These are phyloP conservation scores for Entomyzon cyanotis DNA, from an alignment of 2,113 vertebrate species.

Conservation along the genomic window DNA sequence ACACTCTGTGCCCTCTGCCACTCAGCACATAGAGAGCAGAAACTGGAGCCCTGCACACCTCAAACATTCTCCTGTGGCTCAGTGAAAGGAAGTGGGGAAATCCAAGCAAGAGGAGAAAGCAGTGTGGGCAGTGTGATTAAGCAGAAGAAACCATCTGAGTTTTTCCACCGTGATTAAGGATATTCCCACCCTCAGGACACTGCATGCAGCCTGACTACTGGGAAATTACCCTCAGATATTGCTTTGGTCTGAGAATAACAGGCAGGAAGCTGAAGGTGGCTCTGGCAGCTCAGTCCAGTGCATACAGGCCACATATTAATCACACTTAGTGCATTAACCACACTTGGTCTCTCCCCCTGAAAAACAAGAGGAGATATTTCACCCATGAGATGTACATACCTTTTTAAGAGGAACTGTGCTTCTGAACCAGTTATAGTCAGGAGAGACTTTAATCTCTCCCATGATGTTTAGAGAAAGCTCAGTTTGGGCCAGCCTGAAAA, in stretches of 20 bases:
- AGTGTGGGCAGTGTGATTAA: not conserved
- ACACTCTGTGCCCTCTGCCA: not conserved
- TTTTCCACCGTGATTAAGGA: not conserved
- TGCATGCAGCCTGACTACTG: accelerated
- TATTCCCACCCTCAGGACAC: not conserved
- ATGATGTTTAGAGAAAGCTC: slow-evolving; percentile 74
- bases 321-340: not conserved
- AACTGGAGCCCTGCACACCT: not conserved
- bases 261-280: not conserved
- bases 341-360: no score
- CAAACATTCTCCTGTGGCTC: not conserved
- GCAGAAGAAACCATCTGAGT: not conserved
- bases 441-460: slow-evolving; percentile 98
- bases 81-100: not conserved
- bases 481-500: slow-evolving; percentile 58
- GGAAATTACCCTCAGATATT: not conserved
- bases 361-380: not conserved
- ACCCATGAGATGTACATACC: slow-evolving; percentile 74
- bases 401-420: slow-evolving; percentile 96
- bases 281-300: not conserved
- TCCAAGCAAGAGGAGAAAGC: not conserved
- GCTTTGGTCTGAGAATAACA: not conserved
- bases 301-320: not conserved
- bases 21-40: accelerated
- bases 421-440: slow-evolving; percentile 98